phyloP scores from a whole-genome alignment of 2,113 vertebrate genomes.

The Merops nubicus region DNA sequence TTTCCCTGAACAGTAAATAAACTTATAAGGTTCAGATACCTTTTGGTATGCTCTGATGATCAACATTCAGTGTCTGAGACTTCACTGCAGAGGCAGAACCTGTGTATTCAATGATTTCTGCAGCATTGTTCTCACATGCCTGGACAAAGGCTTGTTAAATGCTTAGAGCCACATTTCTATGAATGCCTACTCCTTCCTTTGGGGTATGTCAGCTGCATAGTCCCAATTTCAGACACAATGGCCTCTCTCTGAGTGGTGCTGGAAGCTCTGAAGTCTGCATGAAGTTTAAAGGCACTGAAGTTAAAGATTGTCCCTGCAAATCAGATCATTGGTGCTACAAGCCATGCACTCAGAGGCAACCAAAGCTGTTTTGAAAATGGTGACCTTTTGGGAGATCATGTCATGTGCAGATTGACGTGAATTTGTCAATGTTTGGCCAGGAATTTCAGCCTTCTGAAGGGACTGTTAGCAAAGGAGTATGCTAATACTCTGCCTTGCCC shows the following conservation, averaged over 20 bases:
- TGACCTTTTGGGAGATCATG: fast-evolving
- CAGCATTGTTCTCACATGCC: not conserved
- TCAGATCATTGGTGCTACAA: not conserved
- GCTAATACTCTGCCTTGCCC: not conserved
- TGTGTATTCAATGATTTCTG: not conserved
- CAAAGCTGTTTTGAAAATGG: not conserved
- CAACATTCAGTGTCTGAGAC: not conserved
- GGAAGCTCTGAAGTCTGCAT: not conserved
- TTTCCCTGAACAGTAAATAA: conserved; percentile 5
- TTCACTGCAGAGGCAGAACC: not conserved
- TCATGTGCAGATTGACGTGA: not conserved
- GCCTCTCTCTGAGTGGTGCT: not conserved
- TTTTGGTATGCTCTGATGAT: not conserved
- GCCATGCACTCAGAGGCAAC: not conserved
- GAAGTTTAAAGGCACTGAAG: not conserved
- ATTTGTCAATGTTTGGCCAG: not conserved
- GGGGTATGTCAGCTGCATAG: not conserved
- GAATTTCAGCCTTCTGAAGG: not conserved
- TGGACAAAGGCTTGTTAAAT: not conserved
- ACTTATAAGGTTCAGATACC: not conserved
- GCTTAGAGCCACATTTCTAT: not conserved
- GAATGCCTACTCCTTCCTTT: not conserved
- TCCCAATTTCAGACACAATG: not conserved
- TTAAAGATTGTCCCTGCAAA: not conserved
- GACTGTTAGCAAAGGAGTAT: not conserved